These are phyloP conservation scores for Cephalopachus bancanus DNA, from an alignment of 2,797 vertebrate species.

Conservation along the genomic window DNA sequence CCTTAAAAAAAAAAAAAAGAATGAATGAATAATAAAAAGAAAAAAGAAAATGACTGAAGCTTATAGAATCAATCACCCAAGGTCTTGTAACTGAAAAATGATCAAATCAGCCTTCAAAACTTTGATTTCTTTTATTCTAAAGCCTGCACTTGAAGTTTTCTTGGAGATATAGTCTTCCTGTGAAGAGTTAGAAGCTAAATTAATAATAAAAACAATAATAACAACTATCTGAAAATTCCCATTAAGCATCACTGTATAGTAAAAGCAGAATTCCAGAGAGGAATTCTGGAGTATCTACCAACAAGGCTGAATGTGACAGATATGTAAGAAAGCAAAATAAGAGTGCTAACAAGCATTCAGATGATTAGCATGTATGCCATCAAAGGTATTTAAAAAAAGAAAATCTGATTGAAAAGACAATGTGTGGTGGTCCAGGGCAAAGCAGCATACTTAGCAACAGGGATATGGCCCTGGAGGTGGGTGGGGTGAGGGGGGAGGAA, in stretches of 20 bases:
- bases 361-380: too few relatives aligned
- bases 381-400: too few relatives aligned
- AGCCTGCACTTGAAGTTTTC: background rate
- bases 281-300: too few relatives aligned
- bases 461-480: background rate
- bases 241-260: background rate
- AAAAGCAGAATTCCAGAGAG: background rate
- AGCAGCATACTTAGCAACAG: background rate
- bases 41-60: background rate
- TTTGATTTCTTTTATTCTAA: background rate
- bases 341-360: too few relatives aligned
- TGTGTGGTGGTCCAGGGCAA: background rate
- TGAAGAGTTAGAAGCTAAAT: slow-evolving; percentile 25
- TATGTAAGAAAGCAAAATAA: too few relatives aligned
- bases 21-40: too few relatives aligned
- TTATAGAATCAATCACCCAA: background rate
- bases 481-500: background rate
- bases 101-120: slow-evolving; percentile 45
- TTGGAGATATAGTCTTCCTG: background rate
- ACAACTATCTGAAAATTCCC: background rate
- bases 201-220: background rate
- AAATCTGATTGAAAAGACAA: background rate
- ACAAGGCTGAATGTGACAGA: too few relatives aligned
- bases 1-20: too few relatives aligned
- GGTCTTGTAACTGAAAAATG: background rate